Base-by-base conservation (phyloP, 2,888 invertebrate species). In the Panopea generosa region DNA sequence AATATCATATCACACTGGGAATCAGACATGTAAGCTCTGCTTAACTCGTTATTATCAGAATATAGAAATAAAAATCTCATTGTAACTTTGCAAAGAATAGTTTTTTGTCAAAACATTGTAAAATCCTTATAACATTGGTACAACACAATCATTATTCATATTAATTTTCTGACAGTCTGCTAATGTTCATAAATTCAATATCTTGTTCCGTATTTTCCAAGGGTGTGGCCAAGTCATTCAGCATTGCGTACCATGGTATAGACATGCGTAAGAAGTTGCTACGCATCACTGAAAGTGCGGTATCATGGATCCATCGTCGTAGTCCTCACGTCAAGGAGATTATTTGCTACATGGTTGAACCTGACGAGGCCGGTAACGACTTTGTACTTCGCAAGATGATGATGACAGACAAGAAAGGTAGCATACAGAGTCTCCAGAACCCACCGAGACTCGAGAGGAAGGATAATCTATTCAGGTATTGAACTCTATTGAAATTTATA, bases 181-280 rank as follows among this genome's bases (percentile, higher is more conserved):
- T n/a, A n/a, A n/a, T n/a, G n/a, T n/a, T n/a, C n/a, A n/a, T n/a
- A n/a, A n/a, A n/a, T n/a, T n/a, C n/a, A n/a, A n/a, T n/a, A n/a
- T n/a, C n/a, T n/a, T n/a, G n/a, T n/a, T n/a, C n/a, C n/a, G n/a
- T n/a, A n/a, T n/a, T 33, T 33, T 11, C 33, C 18, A 77, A 92
- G 92, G 92, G 92, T 49, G 87, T 92, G n/a, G 89, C 92, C 18
- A 91, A 91, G 65, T 83, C 90, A 1, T 92, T 92, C 84, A 92
- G 92, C 77, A 90, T 91, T 57, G 90, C 92, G 11, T 92, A 91
- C 77, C 92, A 92, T 72, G 84, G 87, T 45, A 89, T 92, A n/a
- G 91, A 92, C 65, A 86, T 90, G 73, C 84, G 90, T 7, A 88
- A 88, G 71, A 92, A 91, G 76, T 84, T 91, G 24, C 79, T 92